Base-by-base conservation (phyloP, 2,888 invertebrate species). In the Amiota mariae region DNA sequence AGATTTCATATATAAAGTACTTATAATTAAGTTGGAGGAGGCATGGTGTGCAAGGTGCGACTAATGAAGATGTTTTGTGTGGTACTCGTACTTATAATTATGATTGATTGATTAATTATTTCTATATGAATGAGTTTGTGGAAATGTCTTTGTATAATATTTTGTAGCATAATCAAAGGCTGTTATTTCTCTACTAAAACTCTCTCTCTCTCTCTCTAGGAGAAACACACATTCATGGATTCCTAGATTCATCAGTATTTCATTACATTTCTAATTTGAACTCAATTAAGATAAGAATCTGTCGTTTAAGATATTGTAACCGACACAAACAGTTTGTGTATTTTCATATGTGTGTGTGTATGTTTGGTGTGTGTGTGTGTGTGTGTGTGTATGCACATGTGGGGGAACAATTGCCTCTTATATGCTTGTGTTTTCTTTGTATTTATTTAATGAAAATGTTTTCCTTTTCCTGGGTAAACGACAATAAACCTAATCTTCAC, bases 211-310 rank as follows among this genome's bases (percentile, higher is more conserved):
- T 2, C 24, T 24, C 24, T 1, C 24, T 24, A 15, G 57, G 59
- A n/a, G n/a, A n/a, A n/a, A n/a, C 20, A 8, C 15, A 59, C 15
- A 15, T 20, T 10, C 18, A 59, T 24, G 24, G 2, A 24, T 20
- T 18, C 18, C 20, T 59, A 54, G 18, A 59, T 9, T 18, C 59
- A 59, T 59, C 56, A 51, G 10, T 15, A 46, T 72, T 59, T 63
- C 36, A 72, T 67, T 59, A 73, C 73, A 72, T 67, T 76, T 78
- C 73, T 84, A 78, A 83, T 84, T 84, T 81, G 77, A 82, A 84
- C 81, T 84, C 84, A 85, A 83, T 83, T 84, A 84, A 85, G 85
- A 82, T 82, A 71, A 67, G 77, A 68, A 83, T 85, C 82, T 73
- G 15, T 20, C 48, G 57, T 66, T 72, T 20, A 71, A 49, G 49